Conservation (phyloP, 2,888 invertebrate genomes). For the Eilema caniola region DNA sequence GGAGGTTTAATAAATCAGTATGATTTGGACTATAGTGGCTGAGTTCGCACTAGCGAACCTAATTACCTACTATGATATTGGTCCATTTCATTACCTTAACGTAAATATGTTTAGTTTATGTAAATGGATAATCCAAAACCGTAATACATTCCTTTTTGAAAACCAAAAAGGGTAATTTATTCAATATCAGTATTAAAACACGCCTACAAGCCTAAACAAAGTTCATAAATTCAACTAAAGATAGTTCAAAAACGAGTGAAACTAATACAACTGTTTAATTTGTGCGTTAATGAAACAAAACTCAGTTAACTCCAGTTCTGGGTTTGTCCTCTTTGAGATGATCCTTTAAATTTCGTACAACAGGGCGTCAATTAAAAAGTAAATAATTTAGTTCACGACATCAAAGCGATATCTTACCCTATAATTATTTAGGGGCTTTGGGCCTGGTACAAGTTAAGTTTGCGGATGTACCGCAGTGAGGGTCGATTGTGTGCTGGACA, state of each 20-base stretch:
- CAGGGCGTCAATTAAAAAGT: slow-evolving; percentile 60
- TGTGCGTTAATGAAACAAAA: slow-evolving; percentile 28
- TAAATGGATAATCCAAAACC: neutral
- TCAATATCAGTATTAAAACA: neutral
- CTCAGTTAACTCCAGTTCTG: slow-evolving; percentile 24
- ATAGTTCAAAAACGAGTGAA: slow-evolving; percentile 15
- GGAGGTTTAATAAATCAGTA: neutral
- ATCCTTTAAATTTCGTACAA: slow-evolving; percentile 43
- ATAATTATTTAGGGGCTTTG: slow-evolving; percentile 49
- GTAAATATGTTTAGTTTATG: neutral
- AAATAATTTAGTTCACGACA: slow-evolving; percentile 59
- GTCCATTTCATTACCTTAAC: neutral
- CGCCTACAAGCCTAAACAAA: neutral
- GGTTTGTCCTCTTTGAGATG: slow-evolving; percentile 27
- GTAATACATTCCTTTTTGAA: neutral
- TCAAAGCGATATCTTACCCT: slow-evolving; percentile 59
- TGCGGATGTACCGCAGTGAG: slow-evolving; percentile 28
- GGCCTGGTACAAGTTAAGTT: slow-evolving; percentile 33
- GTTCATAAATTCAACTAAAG: neutral
- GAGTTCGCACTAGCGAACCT: neutral
- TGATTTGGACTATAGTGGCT: neutral
- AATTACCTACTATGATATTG: too few relatives aligned
- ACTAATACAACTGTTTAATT: slow-evolving; percentile 28
- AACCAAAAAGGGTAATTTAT: neutral
- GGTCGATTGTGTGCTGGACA: slow-evolving; percentile 39